These are phyloP conservation scores for Luperina testacea DNA, from an alignment of 2,888 invertebrate genomes.

Conservation along the genomic window DNA sequence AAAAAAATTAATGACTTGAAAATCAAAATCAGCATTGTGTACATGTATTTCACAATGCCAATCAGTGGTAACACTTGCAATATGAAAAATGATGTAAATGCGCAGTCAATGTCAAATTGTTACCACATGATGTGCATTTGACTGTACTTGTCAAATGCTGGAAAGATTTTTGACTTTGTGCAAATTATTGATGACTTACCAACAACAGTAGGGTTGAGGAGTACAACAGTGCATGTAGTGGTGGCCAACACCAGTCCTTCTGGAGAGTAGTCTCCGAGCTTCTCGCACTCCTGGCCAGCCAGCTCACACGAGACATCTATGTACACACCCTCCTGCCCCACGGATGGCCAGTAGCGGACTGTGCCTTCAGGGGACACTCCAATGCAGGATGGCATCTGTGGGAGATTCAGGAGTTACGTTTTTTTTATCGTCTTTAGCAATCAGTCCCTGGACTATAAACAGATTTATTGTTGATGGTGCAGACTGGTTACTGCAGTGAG, in stretches of 20 bases:
- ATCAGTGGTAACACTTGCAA: neutral
- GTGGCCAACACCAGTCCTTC: conserved; percentile 96
- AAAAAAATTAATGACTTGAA: neutral
- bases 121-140: neutral
- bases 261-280: conserved; percentile 92
- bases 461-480: neutral
- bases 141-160: neutral
- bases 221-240: conserved; percentile 96
- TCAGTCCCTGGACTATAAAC: neutral
- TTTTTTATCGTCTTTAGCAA: neutral
- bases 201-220: conserved; percentile 73
- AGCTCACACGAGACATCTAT: conserved; percentile 96
- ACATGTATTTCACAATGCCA: neutral
- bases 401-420: neutral
- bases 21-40: neutral
- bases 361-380: conserved; percentile 98
- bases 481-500: neutral
- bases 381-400: conserved; percentile 94
- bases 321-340: conserved; percentile 96
- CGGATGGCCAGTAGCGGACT: conserved; percentile 97
- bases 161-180: neutral
- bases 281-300: conserved; percentile 96
- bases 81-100: neutral
- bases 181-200: conserved; percentile 65
- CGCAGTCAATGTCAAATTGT: neutral